Conservation (phyloP, 2,113 vertebrate genomes). For the Stercorarius parasiticus region DNA sequence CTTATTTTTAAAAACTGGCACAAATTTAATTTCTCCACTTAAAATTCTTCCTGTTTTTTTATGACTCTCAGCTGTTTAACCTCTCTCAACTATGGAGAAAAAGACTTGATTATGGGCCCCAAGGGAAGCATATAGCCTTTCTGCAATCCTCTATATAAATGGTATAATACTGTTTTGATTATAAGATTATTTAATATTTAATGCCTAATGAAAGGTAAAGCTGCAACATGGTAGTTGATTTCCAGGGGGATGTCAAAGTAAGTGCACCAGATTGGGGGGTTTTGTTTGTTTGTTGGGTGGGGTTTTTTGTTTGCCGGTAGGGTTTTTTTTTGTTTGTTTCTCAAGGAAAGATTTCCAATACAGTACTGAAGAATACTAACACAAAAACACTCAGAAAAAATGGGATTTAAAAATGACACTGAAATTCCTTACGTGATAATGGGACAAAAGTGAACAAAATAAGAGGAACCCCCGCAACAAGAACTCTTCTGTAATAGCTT, state of each 20-base stretch:
- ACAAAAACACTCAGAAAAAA: not conserved
- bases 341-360: not conserved
- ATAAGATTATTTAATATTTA: not conserved
- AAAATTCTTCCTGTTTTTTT: not conserved
- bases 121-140: not conserved
- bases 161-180: not conserved
- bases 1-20: not conserved
- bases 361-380: not conserved
- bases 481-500: not conserved
- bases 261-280: not conserved
- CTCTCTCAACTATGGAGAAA: not conserved
- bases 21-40: not conserved
- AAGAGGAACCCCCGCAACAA: not conserved
- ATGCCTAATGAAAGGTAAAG: not conserved
- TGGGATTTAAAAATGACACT: not conserved
- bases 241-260: not conserved
- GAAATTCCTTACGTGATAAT: not conserved
- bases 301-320: not conserved
- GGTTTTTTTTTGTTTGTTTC: not conserved
- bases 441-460: not conserved
- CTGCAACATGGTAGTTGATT: not conserved
- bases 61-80: not conserved
- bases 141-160: not conserved
- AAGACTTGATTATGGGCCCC: not conserved
- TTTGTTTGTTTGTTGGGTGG: not conserved